These are phyloP conservation scores for Chelonus formosanus DNA, from an alignment of 2,888 invertebrate genomes.

Conservation along the genomic window DNA sequence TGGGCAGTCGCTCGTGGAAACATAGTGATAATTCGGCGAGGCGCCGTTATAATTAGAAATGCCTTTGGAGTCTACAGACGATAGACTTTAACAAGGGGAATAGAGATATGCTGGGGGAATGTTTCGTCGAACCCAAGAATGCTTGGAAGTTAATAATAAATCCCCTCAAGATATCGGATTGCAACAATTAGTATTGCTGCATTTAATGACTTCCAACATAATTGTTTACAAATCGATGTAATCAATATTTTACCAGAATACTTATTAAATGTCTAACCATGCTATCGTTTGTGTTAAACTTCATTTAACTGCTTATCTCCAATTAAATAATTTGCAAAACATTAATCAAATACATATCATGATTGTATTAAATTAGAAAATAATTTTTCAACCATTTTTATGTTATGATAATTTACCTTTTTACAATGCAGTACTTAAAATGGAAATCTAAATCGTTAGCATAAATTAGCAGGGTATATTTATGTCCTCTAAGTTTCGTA, in stretches of 20 bases:
- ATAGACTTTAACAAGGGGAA: constrained; percentile 13
- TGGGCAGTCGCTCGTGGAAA: constrained; percentile 30
- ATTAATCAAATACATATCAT: too few species aligned
- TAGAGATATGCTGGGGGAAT: constrained; percentile 23
- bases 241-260: background rate
- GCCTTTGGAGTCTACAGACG: constrained; percentile 33
- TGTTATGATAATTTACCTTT: too few species aligned
- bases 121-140: constrained; percentile 27
- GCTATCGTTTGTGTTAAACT: too few species aligned
- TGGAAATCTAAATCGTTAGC: too few species aligned
- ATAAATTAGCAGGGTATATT: too few species aligned
- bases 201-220: constrained; percentile 21
- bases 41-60: constrained; percentile 41
- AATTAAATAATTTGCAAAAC: too few species aligned
- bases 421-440: too few species aligned
- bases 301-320: too few species aligned
- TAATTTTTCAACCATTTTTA: too few species aligned
- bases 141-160: constrained; percentile 32
- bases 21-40: constrained; percentile 35
- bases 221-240: constrained; percentile 11
- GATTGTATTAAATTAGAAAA: too few species aligned
- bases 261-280: too few species aligned
- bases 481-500: background rate
- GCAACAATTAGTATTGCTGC: constrained; percentile 25
- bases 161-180: constrained; percentile 21